Evolutionary conservation across 2,797 vertebrate genomes (phyloP).

Genomic region (Gallinago nigripennis): DNA sequence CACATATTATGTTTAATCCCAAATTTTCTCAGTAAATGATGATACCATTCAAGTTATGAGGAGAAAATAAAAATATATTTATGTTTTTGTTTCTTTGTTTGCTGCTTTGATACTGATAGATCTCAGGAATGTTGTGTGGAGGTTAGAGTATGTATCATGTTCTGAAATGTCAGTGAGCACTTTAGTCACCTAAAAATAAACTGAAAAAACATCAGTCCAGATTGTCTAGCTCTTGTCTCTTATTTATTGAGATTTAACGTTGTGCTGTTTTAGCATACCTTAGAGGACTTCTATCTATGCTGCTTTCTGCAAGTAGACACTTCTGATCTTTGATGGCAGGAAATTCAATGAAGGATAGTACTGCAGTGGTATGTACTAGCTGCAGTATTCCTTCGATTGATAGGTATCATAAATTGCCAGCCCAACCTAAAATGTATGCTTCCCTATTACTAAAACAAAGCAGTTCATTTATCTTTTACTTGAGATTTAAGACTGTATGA

Average conservation of each 20-base stretch:
- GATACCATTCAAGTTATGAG: not conserved
- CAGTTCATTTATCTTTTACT: not conserved
- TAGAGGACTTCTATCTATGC: not conserved
- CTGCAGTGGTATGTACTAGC: not conserved
- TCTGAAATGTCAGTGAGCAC: not conserved
- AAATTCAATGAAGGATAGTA: not conserved
- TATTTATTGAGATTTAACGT: not conserved
- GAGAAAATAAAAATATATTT: not conserved
- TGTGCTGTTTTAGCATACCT: not conserved
- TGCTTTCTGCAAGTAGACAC: not conserved
- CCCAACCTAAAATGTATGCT: not conserved
- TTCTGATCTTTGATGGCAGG: not conserved
- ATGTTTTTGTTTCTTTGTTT: not conserved
- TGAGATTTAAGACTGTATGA: not conserved
- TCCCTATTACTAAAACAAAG: not conserved
- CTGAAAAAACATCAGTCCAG: not conserved
- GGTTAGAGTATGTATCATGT: not conserved
- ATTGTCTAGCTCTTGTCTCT: not conserved
- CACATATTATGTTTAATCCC: not conserved
- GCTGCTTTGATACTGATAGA: not conserved
- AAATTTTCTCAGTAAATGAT: not conserved
- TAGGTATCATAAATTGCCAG: not conserved
- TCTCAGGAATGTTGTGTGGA: not conserved
- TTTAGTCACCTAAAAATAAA: slow-evolving; percentile 26
- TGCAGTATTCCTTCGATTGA: not conserved